phyloP scores from a whole-genome alignment of 1,140 invertebrate genomes.

The Drosophila navojoa region DNA sequence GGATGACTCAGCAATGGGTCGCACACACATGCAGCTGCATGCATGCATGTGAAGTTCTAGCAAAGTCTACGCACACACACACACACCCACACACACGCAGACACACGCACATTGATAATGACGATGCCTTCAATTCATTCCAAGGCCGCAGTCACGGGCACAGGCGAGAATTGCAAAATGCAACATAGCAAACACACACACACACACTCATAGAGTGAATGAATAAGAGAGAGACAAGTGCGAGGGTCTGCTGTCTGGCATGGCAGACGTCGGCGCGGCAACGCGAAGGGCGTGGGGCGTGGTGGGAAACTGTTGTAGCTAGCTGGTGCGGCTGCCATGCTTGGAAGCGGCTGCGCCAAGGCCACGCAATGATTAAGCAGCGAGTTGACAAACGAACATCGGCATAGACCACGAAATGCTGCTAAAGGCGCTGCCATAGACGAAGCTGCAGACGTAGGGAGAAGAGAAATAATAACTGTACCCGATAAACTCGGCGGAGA shows the following conservation, averaged over 20 bases:
- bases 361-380: slow-evolving; percentile 42
- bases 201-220: background rate
- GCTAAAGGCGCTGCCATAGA: slow-evolving; percentile 14
- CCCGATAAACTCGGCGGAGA: slow-evolving; percentile 6
- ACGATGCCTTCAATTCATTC: slow-evolving; percentile 50
- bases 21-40: background rate
- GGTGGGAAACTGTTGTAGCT: background rate
- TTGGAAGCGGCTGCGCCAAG: slow-evolving; percentile 79
- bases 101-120: slow-evolving; percentile 23
- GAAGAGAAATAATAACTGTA: slow-evolving; percentile 4
- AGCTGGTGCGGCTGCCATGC: slow-evolving; percentile 47
- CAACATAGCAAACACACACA: slow-evolving; percentile 45
- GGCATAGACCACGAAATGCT: slow-evolving; percentile 15
- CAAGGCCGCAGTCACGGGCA: slow-evolving; percentile 46
- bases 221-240: slow-evolving; percentile 12
- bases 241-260: slow-evolving; percentile 24
- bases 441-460: background rate
- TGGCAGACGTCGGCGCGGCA: background rate
- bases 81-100: slow-evolving; percentile 12
- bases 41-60: slow-evolving; percentile 15
- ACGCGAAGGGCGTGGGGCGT: background rate
- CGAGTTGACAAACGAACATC: slow-evolving; percentile 28
- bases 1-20: slow-evolving; percentile 23
- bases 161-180: slow-evolving; percentile 39
- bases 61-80: slow-evolving; percentile 26